These are phyloP conservation scores for Tachyglossus aculeatus DNA, from an alignment of 2,797 vertebrate genomes.

Conservation along the genomic window DNA sequence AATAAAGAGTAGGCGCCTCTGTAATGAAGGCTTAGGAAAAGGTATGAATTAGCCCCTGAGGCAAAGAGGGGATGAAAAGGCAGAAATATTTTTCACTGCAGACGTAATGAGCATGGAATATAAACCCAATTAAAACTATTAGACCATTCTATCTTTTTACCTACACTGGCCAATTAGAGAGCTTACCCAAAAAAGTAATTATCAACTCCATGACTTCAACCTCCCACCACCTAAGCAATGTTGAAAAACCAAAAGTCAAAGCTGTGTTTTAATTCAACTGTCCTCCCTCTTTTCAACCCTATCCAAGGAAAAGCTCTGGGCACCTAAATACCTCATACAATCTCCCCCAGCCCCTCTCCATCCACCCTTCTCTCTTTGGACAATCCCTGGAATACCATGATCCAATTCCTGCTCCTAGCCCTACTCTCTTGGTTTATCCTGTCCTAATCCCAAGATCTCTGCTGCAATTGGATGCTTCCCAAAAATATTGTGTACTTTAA, in stretches of 20 bases:
- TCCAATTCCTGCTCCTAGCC: neutral
- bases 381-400: neutral
- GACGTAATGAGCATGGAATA: neutral
- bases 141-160: neutral
- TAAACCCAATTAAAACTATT: neutral
- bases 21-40: neutral
- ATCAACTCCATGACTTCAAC: neutral
- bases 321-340: neutral
- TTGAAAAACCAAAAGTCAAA: neutral
- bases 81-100: too few species aligned
- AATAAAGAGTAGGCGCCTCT: neutral
- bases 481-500: conserved; percentile 27
- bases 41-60: neutral
- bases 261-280: neutral
- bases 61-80: too few species aligned
- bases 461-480: neutral
- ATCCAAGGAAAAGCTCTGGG: neutral
- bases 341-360: neutral
- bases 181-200: neutral
- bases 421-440: neutral
- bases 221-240: neutral
- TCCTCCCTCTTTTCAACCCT: neutral
- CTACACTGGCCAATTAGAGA: neutral
- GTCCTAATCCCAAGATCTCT: neutral
- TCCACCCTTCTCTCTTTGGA: neutral